phyloP scores from a whole-genome alignment of 2,113 vertebrate species.

The Brevimyrus niger region DNA sequence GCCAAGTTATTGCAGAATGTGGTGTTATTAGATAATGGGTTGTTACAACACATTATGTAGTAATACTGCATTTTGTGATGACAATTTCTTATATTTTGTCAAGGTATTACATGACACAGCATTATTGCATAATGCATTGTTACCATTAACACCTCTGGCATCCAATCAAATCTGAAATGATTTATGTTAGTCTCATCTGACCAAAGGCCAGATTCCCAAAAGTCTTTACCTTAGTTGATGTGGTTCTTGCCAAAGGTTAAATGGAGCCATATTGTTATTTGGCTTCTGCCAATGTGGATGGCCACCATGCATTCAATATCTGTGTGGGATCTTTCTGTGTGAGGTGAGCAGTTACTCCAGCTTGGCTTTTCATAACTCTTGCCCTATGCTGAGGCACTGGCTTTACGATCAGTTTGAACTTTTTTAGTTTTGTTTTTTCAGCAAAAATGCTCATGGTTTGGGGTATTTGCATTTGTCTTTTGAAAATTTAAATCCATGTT shows the following conservation, averaged over 20 bases:
- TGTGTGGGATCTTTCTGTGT: not conserved
- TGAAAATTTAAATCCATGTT: not conserved
- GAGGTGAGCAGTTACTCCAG: not conserved
- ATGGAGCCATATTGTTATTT: not conserved
- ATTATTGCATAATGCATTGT: too few relatives aligned
- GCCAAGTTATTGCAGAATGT: not conserved
- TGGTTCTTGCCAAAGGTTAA: not conserved
- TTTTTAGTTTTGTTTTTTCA: not conserved
- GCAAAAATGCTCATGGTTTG: not conserved
- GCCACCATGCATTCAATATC: not conserved
- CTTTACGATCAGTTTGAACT: not conserved
- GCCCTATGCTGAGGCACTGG: not conserved
- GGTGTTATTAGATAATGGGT: too few relatives aligned
- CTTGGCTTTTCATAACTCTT: not conserved
- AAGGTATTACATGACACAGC: too few relatives aligned
- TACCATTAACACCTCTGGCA: not conserved
- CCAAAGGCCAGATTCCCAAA: not conserved
- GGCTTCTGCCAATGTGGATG: not conserved
- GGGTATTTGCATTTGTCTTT: not conserved
- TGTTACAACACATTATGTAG: too few relatives aligned
- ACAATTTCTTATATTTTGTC: too few relatives aligned
- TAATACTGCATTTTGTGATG: too few relatives aligned
- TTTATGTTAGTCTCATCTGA: not conserved
- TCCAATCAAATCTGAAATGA: not conserved
- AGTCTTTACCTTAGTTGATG: not conserved